These are phyloP conservation scores for Cerastoderma edule DNA, from an alignment of 2,888 invertebrate species.

Conservation along the genomic window DNA sequence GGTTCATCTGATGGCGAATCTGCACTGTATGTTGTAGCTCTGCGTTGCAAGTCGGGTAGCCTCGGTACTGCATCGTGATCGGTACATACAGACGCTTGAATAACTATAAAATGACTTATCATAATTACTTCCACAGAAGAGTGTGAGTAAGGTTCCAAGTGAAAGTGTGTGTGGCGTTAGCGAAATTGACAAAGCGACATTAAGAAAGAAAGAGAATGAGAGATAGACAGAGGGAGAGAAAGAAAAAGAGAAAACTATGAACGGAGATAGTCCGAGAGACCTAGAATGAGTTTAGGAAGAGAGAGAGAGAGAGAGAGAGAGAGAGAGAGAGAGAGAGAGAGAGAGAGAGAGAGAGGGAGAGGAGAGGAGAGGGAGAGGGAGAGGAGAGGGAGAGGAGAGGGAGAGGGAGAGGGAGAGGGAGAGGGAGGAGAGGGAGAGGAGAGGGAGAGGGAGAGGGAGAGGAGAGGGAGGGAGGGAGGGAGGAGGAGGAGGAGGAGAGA, in stretches of 20 bases:
- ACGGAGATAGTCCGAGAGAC: background rate
- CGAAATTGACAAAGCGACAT: no score
- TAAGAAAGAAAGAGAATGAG: background rate
- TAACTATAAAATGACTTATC: no score
- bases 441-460: background rate
- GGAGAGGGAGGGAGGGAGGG: background rate
- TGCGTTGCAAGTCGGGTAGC: no score
- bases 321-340: background rate
- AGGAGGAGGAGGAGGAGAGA: background rate
- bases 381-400: background rate
- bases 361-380: constrained; percentile 4
- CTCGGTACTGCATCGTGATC: no score
- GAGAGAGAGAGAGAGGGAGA: constrained; percentile 7
- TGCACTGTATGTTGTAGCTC: no score
- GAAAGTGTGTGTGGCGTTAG: no score
- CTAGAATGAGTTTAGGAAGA: background rate
- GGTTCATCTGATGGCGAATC: no score
- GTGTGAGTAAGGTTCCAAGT: no score
- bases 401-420: background rate
- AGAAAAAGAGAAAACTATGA: background rate
- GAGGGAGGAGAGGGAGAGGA: background rate
- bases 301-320: constrained; percentile 6
- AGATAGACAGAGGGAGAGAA: background rate
- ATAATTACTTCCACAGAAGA: no score
- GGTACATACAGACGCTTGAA: no score